Evolutionary conservation across 1,140 invertebrate species (phyloP), one percentile per base, ranked within the genome.

Genomic region (Eueides isabella): DNA sequence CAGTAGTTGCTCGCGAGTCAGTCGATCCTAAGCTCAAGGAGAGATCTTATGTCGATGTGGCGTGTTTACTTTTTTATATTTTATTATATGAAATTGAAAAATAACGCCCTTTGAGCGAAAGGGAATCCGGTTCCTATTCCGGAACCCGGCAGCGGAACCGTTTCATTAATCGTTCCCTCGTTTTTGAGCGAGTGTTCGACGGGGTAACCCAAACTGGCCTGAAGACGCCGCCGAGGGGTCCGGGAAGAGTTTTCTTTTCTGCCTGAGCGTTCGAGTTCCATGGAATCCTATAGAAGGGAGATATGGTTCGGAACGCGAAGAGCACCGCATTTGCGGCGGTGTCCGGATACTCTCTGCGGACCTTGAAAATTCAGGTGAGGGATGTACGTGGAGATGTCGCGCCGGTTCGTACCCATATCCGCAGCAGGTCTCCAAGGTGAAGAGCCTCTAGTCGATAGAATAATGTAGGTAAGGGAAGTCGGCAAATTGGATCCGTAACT

Each of bases 401-500:
- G 93, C 94, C 93, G 92, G 94, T 86, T 95, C 95, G 95, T 97
- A 96, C 95, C 95, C 94, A 96, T 96, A 96, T 95, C 96, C 95
- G 96, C 96, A 97, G 94, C 96, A 96, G 96, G 96, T 97, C 96
- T 97, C 96, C 96, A 96, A 97, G 96, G 96, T 97, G 94, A 96
- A 96, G 94, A 97, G 96, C 96, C 97, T 97, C 96, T 97, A 96
- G 96, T 97, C 95, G 95, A 96, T 97, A 96, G 96, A 96, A 94
- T 95, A 97, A 97, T 97, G 96, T 96, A 97, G 96, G 95, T 97
- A 97, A 97, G 96, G 96, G 95, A 96, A 96, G 95, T 97, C 95
- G 95, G 87, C 87, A 89, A 89, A 86, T 84, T 86, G 75, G 86
- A 87, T 97, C 82, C 85, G 84, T 89, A 91, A 89, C 87, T 90